Conservation (phyloP, 2,113 vertebrate genomes). For the Sinosuthora webbiana region DNA sequence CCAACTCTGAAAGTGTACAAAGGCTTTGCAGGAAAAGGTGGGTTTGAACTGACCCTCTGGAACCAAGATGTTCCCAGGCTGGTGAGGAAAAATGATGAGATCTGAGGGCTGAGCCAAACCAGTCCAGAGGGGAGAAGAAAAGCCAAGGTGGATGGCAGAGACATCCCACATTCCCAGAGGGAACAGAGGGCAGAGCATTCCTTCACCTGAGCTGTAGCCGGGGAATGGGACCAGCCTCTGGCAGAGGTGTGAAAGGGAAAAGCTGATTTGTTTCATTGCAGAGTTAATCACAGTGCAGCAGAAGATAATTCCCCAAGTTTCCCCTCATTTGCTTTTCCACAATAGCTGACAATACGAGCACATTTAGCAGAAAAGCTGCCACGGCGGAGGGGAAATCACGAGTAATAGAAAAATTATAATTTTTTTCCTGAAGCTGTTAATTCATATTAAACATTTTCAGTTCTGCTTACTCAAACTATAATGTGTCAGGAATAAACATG, state of each 20-base stretch:
- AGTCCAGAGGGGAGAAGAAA: not conserved
- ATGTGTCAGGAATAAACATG: constrained; percentile 22
- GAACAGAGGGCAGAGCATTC: not conserved
- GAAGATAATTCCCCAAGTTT: not conserved
- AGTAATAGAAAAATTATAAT: not conserved
- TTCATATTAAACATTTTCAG: constrained; percentile 7
- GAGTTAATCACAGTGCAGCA: not conserved
- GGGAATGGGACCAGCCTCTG: not conserved
- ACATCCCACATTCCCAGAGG: fast-evolving
- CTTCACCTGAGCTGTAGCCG: not conserved
- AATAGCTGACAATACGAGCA: not conserved
- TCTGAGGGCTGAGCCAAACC: not conserved
- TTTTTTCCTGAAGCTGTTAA: constrained; percentile 17
- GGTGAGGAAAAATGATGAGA: not conserved
- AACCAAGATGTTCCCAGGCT: not conserved
- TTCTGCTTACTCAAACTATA: constrained; percentile 11
- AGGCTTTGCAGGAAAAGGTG: not conserved
- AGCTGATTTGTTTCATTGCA: not conserved
- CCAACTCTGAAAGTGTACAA: not conserved
- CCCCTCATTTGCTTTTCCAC: not conserved
- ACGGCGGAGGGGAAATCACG: not conserved
- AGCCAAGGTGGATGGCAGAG: not conserved
- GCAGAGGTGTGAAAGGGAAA: not conserved
- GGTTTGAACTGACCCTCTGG: not conserved
- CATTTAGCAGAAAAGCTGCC: not conserved